Evolutionary conservation across 2,113 vertebrate species (phyloP).

Genomic region (Entomyzon cyanotis): DNA sequence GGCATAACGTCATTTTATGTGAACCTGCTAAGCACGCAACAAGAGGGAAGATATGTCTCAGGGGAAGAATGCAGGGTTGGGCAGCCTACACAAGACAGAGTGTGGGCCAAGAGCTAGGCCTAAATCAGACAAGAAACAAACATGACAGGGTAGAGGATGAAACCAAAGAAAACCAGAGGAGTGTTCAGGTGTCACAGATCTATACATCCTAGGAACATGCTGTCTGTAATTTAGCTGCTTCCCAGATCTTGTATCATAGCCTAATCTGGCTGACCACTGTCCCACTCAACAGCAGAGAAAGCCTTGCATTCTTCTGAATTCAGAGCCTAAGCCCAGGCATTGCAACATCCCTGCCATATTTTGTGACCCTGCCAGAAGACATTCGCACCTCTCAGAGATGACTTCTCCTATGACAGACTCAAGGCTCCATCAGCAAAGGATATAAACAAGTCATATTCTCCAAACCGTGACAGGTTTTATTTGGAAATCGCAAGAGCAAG

Average conservation of each 20-base stretch:
- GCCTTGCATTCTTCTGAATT: not conserved
- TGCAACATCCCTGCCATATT: not conserved
- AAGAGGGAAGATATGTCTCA: not conserved
- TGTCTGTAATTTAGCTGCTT: not conserved
- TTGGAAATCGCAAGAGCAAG: not conserved
- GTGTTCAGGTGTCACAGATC: not conserved
- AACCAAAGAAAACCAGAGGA: not conserved
- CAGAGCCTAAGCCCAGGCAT: not conserved
- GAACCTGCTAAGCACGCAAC: not conserved
- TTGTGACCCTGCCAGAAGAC: not conserved
- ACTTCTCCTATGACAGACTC: not conserved
- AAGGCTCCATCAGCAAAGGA: not conserved
- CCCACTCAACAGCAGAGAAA: not conserved
- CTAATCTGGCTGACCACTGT: not conserved
- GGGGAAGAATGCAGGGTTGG: not conserved
- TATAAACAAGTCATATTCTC: not conserved
- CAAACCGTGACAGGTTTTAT: not conserved
- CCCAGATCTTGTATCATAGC: not conserved
- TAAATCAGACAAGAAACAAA: not conserved
- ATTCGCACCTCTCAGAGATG: not conserved
- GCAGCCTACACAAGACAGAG: not conserved
- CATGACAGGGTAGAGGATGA: not conserved
- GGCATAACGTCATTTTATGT: not conserved
- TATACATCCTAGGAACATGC: fast-evolving
- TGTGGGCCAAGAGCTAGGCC: not conserved